These are phyloP conservation scores for Thaumetopoea pityocampa DNA, from an alignment of 1,140 invertebrate genomes.

Conservation along the genomic window DNA sequence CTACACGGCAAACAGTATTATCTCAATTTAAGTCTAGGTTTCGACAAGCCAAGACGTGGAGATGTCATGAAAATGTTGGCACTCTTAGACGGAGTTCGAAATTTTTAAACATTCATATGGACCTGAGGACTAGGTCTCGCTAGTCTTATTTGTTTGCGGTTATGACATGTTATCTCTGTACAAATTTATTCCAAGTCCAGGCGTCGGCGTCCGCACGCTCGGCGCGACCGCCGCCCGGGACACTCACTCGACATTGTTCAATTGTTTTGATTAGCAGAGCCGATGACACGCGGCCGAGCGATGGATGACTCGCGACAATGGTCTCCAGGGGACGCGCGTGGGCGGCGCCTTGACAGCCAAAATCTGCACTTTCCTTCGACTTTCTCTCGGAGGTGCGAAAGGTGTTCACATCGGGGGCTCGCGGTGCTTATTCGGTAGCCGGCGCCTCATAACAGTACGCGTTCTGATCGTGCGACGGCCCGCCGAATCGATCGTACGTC, in stretches of 20 bases:
- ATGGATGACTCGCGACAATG: slow-evolving; percentile 67
- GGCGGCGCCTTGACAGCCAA: slow-evolving; percentile 69
- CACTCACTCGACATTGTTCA: slow-evolving; percentile 32
- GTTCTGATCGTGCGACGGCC: slow-evolving; percentile 52
- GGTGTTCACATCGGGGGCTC: slow-evolving; percentile 61
- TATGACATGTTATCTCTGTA: no score
- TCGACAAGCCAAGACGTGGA: no score
- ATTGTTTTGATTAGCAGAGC: slow-evolving; percentile 49
- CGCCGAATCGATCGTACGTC: slow-evolving; percentile 39
- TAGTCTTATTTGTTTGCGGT: no score
- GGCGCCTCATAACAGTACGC: slow-evolving; percentile 65
- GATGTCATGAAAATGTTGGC: no score
- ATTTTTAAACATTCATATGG: no score
- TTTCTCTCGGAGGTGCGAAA: slow-evolving; percentile 74
- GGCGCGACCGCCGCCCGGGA: neutral
- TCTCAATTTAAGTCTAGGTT: no score
- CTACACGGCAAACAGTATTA: no score
- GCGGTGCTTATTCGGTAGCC: slow-evolving; percentile 69
- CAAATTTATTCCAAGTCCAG: no score
- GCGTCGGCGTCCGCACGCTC: neutral
- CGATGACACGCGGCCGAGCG: slow-evolving; percentile 36
- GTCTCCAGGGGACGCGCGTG: slow-evolving; percentile 64
- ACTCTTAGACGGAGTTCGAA: no score
- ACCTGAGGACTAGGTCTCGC: no score
- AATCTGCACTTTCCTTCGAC: slow-evolving; percentile 73